phyloP scores from a whole-genome alignment of 2,113 vertebrate species.

The Otis tarda region DNA sequence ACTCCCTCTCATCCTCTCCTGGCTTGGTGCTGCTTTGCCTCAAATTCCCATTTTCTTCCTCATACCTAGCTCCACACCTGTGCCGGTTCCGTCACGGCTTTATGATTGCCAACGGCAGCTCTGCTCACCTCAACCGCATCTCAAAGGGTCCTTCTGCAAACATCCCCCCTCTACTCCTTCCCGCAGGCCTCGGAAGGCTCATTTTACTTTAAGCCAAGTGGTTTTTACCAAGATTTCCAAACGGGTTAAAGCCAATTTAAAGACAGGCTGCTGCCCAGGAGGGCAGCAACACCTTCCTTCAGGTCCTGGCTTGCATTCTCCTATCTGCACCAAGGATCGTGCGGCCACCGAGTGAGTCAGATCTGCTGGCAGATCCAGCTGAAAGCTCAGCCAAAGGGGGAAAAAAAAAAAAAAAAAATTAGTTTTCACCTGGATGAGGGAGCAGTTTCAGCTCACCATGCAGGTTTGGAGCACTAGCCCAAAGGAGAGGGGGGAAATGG shows the following conservation, averaged over 20 bases:
- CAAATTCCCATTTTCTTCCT: not conserved
- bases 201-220: not conserved
- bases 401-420: not conserved
- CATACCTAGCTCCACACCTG: fast-evolving
- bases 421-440: conserved; percentile 7
- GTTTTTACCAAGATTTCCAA: not conserved
- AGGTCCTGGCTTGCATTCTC: not conserved
- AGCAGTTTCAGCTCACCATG: not conserved
- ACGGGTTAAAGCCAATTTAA: not conserved
- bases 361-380: not conserved
- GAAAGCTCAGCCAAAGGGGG: not conserved
- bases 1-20: not conserved
- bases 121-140: not conserved
- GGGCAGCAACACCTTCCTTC: conserved; percentile 38
- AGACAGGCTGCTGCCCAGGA: not conserved
- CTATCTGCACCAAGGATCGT: not conserved
- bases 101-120: not conserved
- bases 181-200: fast-evolving
- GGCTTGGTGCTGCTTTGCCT: not conserved
- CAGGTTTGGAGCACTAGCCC: not conserved
- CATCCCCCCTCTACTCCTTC: not conserved
- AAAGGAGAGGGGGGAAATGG: not conserved
- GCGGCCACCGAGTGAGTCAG: not conserved
- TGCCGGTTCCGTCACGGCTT: fast-evolving
- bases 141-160: not conserved